These are phyloP conservation scores for Lota lota DNA, from an alignment of 2,113 vertebrate species.

Conservation along the genomic window DNA sequence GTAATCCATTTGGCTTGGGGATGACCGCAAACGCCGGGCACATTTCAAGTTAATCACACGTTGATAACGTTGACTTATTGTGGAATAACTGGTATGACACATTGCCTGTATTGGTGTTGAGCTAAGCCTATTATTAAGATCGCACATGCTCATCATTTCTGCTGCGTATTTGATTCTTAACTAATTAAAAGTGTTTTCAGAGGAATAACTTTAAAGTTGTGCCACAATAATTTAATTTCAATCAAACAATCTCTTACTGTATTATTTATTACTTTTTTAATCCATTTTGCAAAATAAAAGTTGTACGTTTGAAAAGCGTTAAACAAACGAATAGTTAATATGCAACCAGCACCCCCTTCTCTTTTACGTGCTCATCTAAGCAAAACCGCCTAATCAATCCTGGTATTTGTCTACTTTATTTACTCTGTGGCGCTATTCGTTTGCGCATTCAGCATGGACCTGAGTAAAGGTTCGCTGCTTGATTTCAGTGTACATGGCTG, in stretches of 20 bases:
- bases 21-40: not conserved
- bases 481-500: not conserved
- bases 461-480: conserved; percentile 45
- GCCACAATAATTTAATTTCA: too few relatives aligned
- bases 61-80: too few relatives aligned
- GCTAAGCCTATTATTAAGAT: too few relatives aligned
- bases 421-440: conserved; percentile 42
- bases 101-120: too few relatives aligned
- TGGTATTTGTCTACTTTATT: conserved; percentile 51
- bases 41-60: not conserved
- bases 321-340: too few relatives aligned
- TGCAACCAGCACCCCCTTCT: not conserved
- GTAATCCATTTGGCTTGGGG: conserved; percentile 36
- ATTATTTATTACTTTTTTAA: not conserved
- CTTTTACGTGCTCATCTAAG: conserved; percentile 17
- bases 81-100: too few relatives aligned
- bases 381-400: not conserved
- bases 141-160: too few relatives aligned
- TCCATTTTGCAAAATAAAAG: not conserved
- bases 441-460: conserved; percentile 27
- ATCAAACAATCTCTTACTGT: too few relatives aligned
- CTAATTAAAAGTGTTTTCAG: too few relatives aligned
- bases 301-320: not conserved
- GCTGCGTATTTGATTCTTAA: too few relatives aligned
- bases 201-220: too few relatives aligned